phyloP scores from a whole-genome alignment of 1,140 invertebrate genomes.

The Meloidogyne floridensis region DNA sequence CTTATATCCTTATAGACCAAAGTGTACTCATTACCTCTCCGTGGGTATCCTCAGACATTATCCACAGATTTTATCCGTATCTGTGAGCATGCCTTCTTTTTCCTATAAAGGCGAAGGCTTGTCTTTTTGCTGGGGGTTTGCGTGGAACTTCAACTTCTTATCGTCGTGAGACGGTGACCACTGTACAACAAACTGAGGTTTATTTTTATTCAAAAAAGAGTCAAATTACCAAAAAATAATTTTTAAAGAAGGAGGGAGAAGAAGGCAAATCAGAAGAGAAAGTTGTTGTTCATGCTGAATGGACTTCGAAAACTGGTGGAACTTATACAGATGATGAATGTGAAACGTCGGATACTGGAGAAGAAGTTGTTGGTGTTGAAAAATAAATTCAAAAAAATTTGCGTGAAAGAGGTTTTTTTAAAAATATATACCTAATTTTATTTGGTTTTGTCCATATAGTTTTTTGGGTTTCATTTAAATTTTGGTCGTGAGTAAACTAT shows the following conservation, averaged over 20 bases:
- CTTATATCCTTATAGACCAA: too few relatives aligned
- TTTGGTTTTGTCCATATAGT: too few relatives aligned
- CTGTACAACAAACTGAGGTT: background rate
- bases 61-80: too few relatives aligned
- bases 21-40: too few relatives aligned
- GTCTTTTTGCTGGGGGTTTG: background rate
- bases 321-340: constrained; percentile 2
- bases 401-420: background rate
- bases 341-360: background rate
- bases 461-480: too few relatives aligned
- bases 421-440: too few relatives aligned
- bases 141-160: background rate
- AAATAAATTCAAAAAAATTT: background rate
- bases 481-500: too few relatives aligned
- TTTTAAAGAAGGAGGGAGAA: background rate
- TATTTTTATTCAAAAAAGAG: background rate
- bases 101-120: background rate
- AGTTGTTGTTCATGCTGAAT: background rate
- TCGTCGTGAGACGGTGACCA: background rate
- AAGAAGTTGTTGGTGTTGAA: background rate
- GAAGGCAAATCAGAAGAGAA: background rate
- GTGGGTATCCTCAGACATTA: too few relatives aligned
- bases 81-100: too few relatives aligned
- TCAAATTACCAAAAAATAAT: background rate
- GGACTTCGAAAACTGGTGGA: background rate